These are phyloP conservation scores for Ormyrus labotus DNA, from an alignment of 2,888 invertebrate genomes.

Conservation along the genomic window DNA sequence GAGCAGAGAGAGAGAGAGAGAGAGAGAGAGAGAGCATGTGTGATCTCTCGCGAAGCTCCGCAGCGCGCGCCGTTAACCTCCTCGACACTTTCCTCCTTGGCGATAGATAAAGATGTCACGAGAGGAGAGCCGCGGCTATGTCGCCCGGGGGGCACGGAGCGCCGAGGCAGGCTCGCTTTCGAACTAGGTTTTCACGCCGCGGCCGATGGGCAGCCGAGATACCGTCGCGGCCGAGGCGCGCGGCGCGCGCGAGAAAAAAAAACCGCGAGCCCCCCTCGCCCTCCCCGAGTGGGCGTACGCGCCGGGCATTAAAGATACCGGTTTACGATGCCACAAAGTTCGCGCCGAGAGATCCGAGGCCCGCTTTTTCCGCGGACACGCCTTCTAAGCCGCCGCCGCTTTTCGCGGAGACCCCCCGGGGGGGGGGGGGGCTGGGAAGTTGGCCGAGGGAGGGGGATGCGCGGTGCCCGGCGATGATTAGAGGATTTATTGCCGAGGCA, in stretches of 20 bases:
- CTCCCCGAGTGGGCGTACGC: conserved; percentile 57
- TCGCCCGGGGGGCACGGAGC: no score
- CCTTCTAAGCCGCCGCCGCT: neutral
- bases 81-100: conserved; percentile 45
- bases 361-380: conserved; percentile 5
- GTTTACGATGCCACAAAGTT: conserved; percentile 74
- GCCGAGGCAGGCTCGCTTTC: no score
- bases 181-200: conserved; percentile 64
- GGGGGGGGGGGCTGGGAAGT: neutral
- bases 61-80: conserved; percentile 19
- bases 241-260: conserved; percentile 42
- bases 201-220: conserved; percentile 70
- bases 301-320: conserved; percentile 71
- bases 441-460: neutral
- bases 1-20: no score
- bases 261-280: neutral
- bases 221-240: conserved; percentile 61
- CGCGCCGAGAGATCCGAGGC: conserved; percentile 22
- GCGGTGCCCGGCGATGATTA: neutral
- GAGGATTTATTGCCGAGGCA: neutral
- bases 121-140: neutral
- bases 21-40: no score
- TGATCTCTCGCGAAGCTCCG: neutral
- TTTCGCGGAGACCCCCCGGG: neutral
- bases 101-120: conserved; percentile 55